Evolutionary conservation across 35 echinoderm and acorn worm genomes (phyloP), one percentile per base, ranked within the genome.

Genomic region (Apostichopus parvimensis): DNA sequence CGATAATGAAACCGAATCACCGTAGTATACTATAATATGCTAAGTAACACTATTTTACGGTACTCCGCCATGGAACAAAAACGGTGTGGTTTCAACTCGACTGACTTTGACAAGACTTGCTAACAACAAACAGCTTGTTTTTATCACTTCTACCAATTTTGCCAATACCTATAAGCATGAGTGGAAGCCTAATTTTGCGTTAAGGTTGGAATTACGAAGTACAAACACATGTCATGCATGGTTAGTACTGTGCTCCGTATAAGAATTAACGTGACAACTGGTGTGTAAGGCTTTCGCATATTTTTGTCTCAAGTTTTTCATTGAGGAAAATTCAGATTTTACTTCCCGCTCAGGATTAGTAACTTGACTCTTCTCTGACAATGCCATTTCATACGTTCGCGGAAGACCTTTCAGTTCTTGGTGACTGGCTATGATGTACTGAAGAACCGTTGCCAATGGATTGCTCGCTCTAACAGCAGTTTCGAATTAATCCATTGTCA

Each of bases 241-340:
- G 71, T 18, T 75, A 75, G 17, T 75, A 75, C 17, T 18, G n/a
- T 18, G 15, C 21, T 75, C 71, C 21, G 11, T 18, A 75, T n/a
- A 7, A 24, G 71, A 18, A 75, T 75, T 20, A 75, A 75, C 71
- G 71, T 75, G 71, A 22, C 71, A 18, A 75, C 11, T 75, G 71
- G 71, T 75, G 71, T 75, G 17, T 75, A 75, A 75, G 34, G 34
- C 5, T 75, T n/a, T 18, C 15, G 71, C 71, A 75, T 75, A 75
- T 75, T 14, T 68, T 75, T 22, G 71, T 75, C 71, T 75, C 71
- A 20, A 0, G 17, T 75, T 75, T 75, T 75, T 75, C 71, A 75
- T 75, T 75, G 71, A 75, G 71, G n/a, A 75, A 75, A 75, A 75
- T 75, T 18, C 71, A 75, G 71, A 75, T 75, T 18, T 75, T 75